Evolutionary conservation across 2,113 vertebrate genomes (phyloP).

Genomic region (Dendropsophus ebraccatus): DNA sequence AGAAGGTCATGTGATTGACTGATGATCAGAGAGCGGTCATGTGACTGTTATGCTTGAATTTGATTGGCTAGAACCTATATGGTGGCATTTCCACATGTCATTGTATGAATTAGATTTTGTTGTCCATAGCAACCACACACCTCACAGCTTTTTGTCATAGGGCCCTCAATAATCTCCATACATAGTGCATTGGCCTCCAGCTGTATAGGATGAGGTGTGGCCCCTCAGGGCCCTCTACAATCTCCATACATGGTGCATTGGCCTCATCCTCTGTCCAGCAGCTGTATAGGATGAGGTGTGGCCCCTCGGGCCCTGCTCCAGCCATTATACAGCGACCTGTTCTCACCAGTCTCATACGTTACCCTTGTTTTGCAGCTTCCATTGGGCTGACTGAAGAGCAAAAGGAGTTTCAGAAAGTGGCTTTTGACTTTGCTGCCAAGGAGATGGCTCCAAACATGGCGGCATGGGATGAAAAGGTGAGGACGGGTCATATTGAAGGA

Average conservation of each 20-base stretch:
- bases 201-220: too few relatives aligned
- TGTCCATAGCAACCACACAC: not conserved
- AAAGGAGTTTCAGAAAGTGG: conserved; percentile 95
- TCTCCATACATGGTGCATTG: too few relatives aligned
- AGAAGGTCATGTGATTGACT: not conserved
- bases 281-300: too few relatives aligned
- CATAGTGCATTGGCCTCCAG: too few relatives aligned
- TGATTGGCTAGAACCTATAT: not conserved
- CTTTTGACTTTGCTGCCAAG: conserved; percentile 91
- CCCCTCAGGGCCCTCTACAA: too few relatives aligned
- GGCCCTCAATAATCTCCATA: too few relatives aligned
- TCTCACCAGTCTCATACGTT: too few relatives aligned
- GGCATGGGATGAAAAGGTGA: conserved; percentile 93
- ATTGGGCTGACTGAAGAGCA: conserved; percentile 90
- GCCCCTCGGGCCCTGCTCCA: not conserved
- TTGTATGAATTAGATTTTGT: not conserved
- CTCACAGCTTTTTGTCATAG: too few relatives aligned
- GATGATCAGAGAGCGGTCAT: not conserved
- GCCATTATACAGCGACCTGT: not conserved
- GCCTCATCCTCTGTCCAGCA: too few relatives aligned
- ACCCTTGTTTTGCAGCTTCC: conserved; percentile 73
- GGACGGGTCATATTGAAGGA: not conserved
- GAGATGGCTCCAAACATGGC: conserved; percentile 97
- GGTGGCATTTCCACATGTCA: too few relatives aligned
- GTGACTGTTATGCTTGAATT: not conserved